These are phyloP conservation scores for Polyommatus icarus DNA, from an alignment of 2,888 invertebrate genomes.

Conservation along the genomic window DNA sequence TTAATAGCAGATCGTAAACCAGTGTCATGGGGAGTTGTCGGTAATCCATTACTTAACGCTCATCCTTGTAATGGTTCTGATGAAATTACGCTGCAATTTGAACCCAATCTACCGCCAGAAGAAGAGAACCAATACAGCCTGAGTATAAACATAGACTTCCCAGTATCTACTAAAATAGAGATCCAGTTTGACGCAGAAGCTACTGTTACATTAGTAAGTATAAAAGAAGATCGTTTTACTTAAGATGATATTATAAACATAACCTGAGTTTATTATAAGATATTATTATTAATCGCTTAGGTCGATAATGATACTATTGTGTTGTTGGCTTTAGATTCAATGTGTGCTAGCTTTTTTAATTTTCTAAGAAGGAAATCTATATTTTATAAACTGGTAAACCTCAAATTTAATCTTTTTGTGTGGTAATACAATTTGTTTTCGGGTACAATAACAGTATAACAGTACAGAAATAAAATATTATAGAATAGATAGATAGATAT, in stretches of 20 bases:
- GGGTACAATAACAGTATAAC: too few species aligned
- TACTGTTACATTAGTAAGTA: conserved; percentile 46
- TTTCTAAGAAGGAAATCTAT: too few species aligned
- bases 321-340: too few species aligned
- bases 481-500: not conserved
- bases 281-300: too few species aligned
- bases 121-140: conserved; percentile 48
- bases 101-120: conserved; percentile 44
- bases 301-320: too few species aligned
- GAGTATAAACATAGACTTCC: conserved; percentile 39
- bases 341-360: too few species aligned
- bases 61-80: conserved; percentile 44
- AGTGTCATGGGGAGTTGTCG: conserved; percentile 44
- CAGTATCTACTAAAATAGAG: conserved; percentile 34
- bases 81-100: conserved; percentile 40
- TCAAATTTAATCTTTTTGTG: not conserved
- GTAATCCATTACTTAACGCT: conserved; percentile 38
- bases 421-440: too few species aligned
- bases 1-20: not conserved
- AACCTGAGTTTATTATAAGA: too few species aligned
- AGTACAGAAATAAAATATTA: too few species aligned
- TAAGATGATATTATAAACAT: not conserved
- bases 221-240: not conserved
- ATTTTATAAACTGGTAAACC: too few species aligned
- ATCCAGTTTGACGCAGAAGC: conserved; percentile 48